These are phyloP conservation scores for Orycteropus afer DNA, from an alignment of 2,113 vertebrate species.

Conservation along the genomic window DNA sequence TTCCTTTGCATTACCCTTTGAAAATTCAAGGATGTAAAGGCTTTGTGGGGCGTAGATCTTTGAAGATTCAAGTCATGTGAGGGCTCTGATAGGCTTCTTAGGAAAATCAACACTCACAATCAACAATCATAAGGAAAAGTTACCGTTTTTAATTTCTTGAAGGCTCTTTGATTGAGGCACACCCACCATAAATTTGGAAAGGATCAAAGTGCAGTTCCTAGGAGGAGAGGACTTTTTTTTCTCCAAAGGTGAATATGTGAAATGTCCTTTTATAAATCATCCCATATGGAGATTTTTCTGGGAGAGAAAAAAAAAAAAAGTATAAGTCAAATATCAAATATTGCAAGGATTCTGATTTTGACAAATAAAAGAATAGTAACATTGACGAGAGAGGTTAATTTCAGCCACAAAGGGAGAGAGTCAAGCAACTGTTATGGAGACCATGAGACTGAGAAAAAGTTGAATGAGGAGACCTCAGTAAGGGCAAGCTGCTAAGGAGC, in stretches of 20 bases:
- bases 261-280: background rate
- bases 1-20: background rate
- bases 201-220: background rate
- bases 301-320: background rate
- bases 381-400: background rate
- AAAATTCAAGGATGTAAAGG: background rate
- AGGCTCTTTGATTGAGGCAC: background rate
- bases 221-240: background rate
- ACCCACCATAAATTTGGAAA: background rate
- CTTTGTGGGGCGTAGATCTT: background rate
- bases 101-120: background rate
- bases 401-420: background rate
- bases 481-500: too few species aligned
- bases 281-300: background rate
- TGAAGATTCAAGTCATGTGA: background rate
- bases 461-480: background rate
- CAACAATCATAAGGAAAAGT: background rate
- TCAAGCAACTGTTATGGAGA: background rate
- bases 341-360: background rate
- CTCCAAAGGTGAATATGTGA: background rate
- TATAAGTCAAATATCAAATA: slow-evolving; percentile 4
- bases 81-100: background rate
- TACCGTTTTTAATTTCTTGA: background rate
- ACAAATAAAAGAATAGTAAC: background rate
- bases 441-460: background rate